Base-by-base conservation (phyloP, 92 coral and sea anemone species). In the Paramuricea clavata region DNA sequence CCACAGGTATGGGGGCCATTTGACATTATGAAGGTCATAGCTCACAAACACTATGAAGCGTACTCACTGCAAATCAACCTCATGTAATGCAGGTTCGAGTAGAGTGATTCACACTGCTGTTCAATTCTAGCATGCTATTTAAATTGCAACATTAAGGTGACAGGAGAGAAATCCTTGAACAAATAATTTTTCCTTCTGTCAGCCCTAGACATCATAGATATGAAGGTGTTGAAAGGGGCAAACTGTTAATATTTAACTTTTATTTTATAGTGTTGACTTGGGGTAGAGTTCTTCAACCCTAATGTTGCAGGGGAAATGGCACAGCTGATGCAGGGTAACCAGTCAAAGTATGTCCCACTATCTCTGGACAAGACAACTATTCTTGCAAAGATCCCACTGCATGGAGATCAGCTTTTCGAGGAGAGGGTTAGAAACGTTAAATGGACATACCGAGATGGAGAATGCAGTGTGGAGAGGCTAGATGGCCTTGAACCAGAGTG, bases 361-460 rank as follows among this genome's bases (percentile, higher is more conserved):
- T 59, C 70, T 26, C 59, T 49, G 28, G 72, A 62, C 44, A 74
- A 47, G 19, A 0, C 61, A 21, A 17, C 52, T 32, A 33, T 83
- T 25, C 54, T 83, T n/a, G 52, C 54, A 13, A 10, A 54, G 6
- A 26, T 88, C 1, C 83, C 83, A 12, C 34, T 88, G 13, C 84
- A 88, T 74, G 91, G 91, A 2, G 91, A 88, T 57, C 88, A 88
- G 34, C 70, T 39, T 4, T 39, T 39, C 44, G 44, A 39, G 44
- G 44, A 39, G 44, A 39, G 44, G 10, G 4, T 10, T 0, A 36
- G 93, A 35, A 89, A 89, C 71, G 87, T 70, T 0, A 56, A 77
- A 49, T 74, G 89, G 90, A 86, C 83, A 0, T 85, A 69, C 61
- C 81, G 61, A 54, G 87, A 78, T 71, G 92, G 90, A 10, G 87